phyloP scores from a whole-genome alignment of 2,888 invertebrate species.

The Arrhopalites spinosus region DNA sequence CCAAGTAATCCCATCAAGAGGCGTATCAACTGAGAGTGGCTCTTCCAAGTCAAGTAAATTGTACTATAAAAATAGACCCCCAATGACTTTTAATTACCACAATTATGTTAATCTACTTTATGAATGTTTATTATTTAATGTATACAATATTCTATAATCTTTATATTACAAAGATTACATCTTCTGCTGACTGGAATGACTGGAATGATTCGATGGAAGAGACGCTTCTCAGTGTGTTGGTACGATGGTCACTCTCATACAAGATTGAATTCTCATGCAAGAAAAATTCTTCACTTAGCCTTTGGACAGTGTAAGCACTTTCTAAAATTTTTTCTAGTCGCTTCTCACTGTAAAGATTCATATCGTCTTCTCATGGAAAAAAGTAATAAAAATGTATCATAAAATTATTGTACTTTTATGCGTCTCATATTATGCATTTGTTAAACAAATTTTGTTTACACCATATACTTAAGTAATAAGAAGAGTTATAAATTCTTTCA shows the following conservation, averaged over 20 bases:
- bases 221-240: conserved; percentile 65
- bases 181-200: conserved; percentile 64
- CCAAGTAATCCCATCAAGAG: conserved; percentile 48
- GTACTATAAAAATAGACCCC: no score
- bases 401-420: no score
- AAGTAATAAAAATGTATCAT: no score
- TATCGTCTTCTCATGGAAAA: conserved; percentile 64
- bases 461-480: no score
- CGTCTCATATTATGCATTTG: no score
- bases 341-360: conserved; percentile 30
- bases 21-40: conserved; percentile 14
- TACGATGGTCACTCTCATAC: conserved; percentile 44
- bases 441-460: no score
- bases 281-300: conserved; percentile 84
- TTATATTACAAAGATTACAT: no score
- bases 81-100: no score
- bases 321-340: conserved; percentile 76
- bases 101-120: no score
- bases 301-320: conserved; percentile 80
- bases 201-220: conserved; percentile 95
- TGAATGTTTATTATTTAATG: no score
- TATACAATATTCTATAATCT: no score
- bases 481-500: no score
- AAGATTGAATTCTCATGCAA: conserved; percentile 66
- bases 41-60: conserved; percentile 63